Base-by-base conservation (phyloP, 2,797 vertebrate genomes). In the Borostomias antarcticus region DNA sequence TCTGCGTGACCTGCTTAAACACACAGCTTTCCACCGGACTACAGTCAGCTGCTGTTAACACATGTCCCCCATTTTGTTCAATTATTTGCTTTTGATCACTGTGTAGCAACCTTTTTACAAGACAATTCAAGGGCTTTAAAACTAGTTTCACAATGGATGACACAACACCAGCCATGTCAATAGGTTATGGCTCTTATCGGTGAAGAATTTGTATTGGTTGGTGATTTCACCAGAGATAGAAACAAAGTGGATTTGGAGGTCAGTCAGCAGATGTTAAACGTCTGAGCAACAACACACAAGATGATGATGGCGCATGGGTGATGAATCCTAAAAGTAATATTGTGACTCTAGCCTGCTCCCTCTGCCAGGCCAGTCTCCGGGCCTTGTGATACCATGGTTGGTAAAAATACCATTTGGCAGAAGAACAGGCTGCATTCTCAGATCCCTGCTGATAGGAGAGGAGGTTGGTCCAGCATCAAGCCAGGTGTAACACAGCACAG, bases 381-480 rank as follows among this genome's bases (percentile, higher is more conserved):
- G 47, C 68, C 82, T 69, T 82, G 73, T 70, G 33, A 85, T 85
- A 79, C 73, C 77, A 47, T 63, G 28, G 17, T 74, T 83, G 82
- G 81, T 78, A 79, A 78, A 77, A 77, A 66, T 79, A 64, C 68
- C 64, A 75, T 86, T 84, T 89, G 85, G 86, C 85, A 81, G 51
- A 43, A 51, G 48, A 53, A 71, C 64, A 30, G 70, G 66, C 63
- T 76, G 63, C 78, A 83, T 88, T 89, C 84, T 83, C 77, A 69
- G 69, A 81, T 84, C 74, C 75, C 72, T 35, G 72, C 74, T 80
- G 81, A 88, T 84, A 68, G 47, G 62, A 69, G 59, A 80, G 45
- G 68, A 70, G 51, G 63, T 79, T 83, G 83, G 86, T 79, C 75
- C 66, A 60, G 59, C 5, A 68, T 79, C 78, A 80, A 79, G 70